phyloP scores from a whole-genome alignment of 2,113 vertebrate species.

The Epinephelus moara region DNA sequence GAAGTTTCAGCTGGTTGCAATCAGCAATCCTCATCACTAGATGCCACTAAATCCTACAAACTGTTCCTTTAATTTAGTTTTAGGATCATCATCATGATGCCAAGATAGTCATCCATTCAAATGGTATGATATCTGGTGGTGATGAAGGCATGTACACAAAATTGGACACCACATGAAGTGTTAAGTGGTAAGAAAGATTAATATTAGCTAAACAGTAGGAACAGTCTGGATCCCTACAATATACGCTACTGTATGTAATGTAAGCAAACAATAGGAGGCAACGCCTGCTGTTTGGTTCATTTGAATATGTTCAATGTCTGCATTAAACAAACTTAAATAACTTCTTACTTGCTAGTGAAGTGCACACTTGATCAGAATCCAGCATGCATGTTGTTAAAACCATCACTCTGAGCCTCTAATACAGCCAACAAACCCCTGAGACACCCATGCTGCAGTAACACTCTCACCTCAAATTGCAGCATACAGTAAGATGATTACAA shows the following conservation, averaged over 20 bases:
- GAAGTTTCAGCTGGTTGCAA: too few relatives aligned
- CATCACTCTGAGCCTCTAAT: constrained; percentile 10
- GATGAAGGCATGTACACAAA: neutral
- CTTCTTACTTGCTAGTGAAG: neutral
- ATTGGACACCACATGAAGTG: neutral
- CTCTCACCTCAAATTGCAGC: neutral
- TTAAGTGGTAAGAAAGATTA: constrained; percentile 15
- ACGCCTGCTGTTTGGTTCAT: neutral
- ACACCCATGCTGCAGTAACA: constrained; percentile 12
- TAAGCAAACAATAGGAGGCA: neutral
- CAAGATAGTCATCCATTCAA: neutral
- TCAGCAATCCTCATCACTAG: too few relatives aligned
- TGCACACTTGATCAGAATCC: neutral
- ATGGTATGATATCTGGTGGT: neutral
- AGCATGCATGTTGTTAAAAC: constrained; percentile 2
- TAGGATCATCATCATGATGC: too few relatives aligned
- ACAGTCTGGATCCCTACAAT: constrained; percentile 51
- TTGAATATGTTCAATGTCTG: neutral
- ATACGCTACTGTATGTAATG: constrained; percentile 8
- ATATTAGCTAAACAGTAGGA: constrained; percentile 61
- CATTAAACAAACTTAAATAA: neutral
- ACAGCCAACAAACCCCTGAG: constrained; percentile 2
- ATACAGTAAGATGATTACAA: neutral
- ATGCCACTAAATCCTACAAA: too few relatives aligned
- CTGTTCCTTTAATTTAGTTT: too few relatives aligned